Conservation (phyloP, 35 echinoderm and acorn worm species). For the Diadema setosum region DNA sequence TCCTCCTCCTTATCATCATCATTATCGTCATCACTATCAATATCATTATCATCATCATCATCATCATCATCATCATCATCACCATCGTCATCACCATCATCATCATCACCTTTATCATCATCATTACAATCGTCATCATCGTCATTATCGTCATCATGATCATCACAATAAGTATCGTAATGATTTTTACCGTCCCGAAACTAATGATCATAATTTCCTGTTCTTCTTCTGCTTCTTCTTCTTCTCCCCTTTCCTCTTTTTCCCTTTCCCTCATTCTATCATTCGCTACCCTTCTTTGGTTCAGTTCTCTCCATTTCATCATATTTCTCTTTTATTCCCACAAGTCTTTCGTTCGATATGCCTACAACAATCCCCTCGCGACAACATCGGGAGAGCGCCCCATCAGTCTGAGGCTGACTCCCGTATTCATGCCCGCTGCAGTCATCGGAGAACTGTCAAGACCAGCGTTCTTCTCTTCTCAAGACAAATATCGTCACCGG, state of each 20-base stretch:
- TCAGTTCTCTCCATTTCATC: neutral
- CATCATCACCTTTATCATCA: slow-evolving; percentile 26
- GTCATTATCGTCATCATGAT: neutral
- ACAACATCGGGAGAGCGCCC: no score
- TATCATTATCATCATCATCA: slow-evolving; percentile 32
- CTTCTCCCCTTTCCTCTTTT: neutral
- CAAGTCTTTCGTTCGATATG: no score
- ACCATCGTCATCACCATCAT: slow-evolving; percentile 35
- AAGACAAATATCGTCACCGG: no score
- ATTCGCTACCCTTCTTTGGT: no score
- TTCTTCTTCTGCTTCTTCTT: neutral
- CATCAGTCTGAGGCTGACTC: no score
- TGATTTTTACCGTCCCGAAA: neutral
- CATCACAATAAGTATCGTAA: neutral
- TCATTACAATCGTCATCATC: neutral
- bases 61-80: slow-evolving; percentile 42
- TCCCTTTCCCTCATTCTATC: no score
- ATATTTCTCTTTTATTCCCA: neutral
- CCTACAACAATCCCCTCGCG: no score
- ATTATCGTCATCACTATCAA: slow-evolving; percentile 30
- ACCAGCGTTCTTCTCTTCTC: no score
- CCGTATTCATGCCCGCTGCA: no score
- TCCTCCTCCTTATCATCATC: neutral
- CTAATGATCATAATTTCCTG: no score
- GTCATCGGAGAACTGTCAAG: no score